These are phyloP conservation scores for Schlechtendalia chinensis DNA, from an alignment of 1,140 invertebrate species.

Conservation along the genomic window DNA sequence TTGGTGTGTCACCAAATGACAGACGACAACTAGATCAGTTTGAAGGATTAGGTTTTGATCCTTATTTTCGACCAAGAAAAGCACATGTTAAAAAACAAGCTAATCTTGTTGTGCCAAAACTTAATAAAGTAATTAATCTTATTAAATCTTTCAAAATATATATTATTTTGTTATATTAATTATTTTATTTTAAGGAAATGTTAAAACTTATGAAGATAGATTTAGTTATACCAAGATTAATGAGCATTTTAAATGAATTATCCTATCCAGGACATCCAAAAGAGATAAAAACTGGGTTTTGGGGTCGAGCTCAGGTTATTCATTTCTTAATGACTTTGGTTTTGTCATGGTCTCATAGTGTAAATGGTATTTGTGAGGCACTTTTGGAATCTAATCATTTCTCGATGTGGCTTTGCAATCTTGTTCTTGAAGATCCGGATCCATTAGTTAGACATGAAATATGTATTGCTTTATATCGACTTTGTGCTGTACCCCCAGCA, in stretches of 20 bases:
- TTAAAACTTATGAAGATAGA: constrained; percentile 80
- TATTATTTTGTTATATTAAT: constrained; percentile 24
- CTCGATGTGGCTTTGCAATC: constrained; percentile 69
- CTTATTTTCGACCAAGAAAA: constrained; percentile 42
- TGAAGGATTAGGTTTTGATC: constrained; percentile 51
- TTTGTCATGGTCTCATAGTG: constrained; percentile 81
- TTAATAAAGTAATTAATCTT: constrained; percentile 61
- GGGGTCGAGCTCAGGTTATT: constrained; percentile 79
- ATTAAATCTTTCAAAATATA: background rate
- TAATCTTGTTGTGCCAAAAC: constrained; percentile 65
- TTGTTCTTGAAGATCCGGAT: constrained; percentile 81
- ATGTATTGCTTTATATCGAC: constrained; percentile 83
- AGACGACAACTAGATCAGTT: constrained; percentile 55
- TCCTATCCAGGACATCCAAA: constrained; percentile 74
- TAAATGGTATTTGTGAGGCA: constrained; percentile 62
- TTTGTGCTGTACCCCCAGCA: constrained; percentile 58
- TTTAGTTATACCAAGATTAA: constrained; percentile 75
- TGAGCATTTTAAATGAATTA: constrained; percentile 83
- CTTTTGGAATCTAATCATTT: constrained; percentile 69
- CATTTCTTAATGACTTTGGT: constrained; percentile 79
- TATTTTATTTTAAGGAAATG: constrained; percentile 62
- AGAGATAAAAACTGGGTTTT: constrained; percentile 82
- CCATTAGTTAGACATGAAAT: constrained; percentile 82
- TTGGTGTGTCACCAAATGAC: constrained; percentile 64
- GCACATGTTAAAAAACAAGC: constrained; percentile 56